Base-by-base conservation (phyloP, 2,888 invertebrate species). In the Clitarchus hookeri region DNA sequence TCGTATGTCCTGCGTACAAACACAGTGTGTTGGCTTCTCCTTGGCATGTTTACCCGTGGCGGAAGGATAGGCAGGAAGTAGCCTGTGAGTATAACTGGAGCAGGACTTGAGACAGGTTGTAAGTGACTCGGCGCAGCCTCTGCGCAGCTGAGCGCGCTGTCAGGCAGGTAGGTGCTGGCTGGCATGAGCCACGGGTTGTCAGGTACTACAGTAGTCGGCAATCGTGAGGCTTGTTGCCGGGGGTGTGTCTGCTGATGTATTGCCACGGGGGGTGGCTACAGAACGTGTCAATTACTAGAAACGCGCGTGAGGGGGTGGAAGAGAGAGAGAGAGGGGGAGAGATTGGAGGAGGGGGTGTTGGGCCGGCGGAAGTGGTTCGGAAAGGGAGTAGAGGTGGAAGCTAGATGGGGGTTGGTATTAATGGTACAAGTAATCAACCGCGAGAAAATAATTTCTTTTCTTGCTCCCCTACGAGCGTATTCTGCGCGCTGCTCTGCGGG, bases 371-470 rank as follows among this genome's bases (percentile, higher is more conserved):
- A 84, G 84, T 85, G 88, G 88, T 88, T 88, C 88, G 88, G 88
- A 87, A 89, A 87, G 84, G 82, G 87, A 86, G 85, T 88, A 86
- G 88, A 44, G 84, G 90, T 90, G 90, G 91, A 91, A 90, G 91
- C 91, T 86, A 89, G 89, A 90, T 89, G 25, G 44, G 85, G 84
- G 44, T 80, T 85, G 65, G 89, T 89, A 90, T 90, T 89, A 90
- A 90, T 90, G 89, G 89, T 89, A 89, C 90, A 89, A 89, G 90
- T 90, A 90, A 90, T 90, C 90, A 90, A 90, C 89, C 86, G 87
- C 84, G 84, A 87, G 87, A 86, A 86, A 88, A 88, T 88, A 88
- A 87, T 87, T 87, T 87, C 87, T 87, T 87, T 87, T 84, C 86
- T 27, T 78, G 65, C 80, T 78, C 87, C 80, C 86, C 83, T 86